Evolutionary conservation across 1,140 invertebrate species (phyloP).

Genomic region (Teleogryllus occipitalis): DNA sequence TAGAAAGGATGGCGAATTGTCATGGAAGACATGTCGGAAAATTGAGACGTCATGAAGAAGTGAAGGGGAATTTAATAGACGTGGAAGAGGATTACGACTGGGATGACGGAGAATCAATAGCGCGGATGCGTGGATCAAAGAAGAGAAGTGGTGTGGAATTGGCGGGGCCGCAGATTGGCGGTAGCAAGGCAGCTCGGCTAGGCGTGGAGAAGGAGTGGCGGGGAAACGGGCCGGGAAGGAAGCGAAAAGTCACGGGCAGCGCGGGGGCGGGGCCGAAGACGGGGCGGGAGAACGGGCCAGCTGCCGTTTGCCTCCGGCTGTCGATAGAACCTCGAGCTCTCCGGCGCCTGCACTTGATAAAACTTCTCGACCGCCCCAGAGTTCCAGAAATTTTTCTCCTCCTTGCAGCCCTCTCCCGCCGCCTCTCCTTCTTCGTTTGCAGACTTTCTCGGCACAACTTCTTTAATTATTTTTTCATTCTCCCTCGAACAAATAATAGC

Average conservation of each 20-base stretch:
- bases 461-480: conserved; percentile 6
- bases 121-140: too few species aligned
- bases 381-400: not conserved
- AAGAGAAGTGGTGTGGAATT: too few species aligned
- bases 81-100: too few species aligned
- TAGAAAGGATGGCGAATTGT: too few species aligned
- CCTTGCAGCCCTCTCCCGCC: not conserved
- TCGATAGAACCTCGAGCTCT: not conserved
- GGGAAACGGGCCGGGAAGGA: not conserved
- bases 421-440: not conserved
- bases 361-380: not conserved
- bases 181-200: too few species aligned
- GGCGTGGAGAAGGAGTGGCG: too few species aligned
- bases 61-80: too few species aligned
- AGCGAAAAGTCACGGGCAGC: not conserved
- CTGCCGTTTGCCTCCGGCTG: not conserved
- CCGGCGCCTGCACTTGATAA: not conserved
- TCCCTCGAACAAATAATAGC: not conserved
- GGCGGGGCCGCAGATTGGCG: too few species aligned
- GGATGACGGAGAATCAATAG: too few species aligned
- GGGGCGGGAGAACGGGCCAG: not conserved
- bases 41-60: too few species aligned
- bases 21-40: too few species aligned
- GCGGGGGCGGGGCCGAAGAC: too few species aligned
- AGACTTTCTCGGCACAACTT: not conserved